Evolutionary conservation across 2,113 vertebrate species (phyloP).

Genomic region (Lagenorhynchus albirostris): DNA sequence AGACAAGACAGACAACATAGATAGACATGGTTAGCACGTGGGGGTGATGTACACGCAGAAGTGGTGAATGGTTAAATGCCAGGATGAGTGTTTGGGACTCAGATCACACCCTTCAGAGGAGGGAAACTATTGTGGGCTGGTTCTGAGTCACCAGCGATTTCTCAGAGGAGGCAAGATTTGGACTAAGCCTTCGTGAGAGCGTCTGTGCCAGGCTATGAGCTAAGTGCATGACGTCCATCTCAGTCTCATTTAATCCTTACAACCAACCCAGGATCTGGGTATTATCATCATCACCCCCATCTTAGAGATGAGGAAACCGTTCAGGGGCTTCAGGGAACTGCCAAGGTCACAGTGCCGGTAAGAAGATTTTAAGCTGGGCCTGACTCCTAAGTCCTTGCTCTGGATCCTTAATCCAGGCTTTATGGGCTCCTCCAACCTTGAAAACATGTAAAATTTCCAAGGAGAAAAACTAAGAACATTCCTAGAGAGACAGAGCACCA

Average conservation of each 20-base stretch:
- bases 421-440: not conserved
- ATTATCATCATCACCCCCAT: not conserved
- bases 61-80: not conserved
- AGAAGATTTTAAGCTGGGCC: not conserved
- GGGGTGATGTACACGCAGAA: not conserved
- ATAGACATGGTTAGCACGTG: not conserved
- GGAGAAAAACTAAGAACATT: not conserved
- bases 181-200: not conserved
- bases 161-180: not conserved
- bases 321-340: not conserved
- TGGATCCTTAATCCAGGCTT: not conserved
- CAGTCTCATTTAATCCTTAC: not conserved
- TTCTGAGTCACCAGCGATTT: not conserved
- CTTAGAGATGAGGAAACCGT: not conserved
- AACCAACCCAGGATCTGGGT: not conserved
- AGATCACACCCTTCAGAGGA: not conserved
- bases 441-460: not conserved
- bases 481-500: not conserved
- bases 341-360: not conserved
- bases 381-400: not conserved
- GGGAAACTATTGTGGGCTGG: not conserved
- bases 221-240: not conserved
- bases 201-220: not conserved
- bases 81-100: not conserved
- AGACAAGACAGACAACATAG: not conserved